Evolutionary conservation across 2,797 vertebrate species (phyloP).

Genomic region (Tachyglossus aculeatus): DNA sequence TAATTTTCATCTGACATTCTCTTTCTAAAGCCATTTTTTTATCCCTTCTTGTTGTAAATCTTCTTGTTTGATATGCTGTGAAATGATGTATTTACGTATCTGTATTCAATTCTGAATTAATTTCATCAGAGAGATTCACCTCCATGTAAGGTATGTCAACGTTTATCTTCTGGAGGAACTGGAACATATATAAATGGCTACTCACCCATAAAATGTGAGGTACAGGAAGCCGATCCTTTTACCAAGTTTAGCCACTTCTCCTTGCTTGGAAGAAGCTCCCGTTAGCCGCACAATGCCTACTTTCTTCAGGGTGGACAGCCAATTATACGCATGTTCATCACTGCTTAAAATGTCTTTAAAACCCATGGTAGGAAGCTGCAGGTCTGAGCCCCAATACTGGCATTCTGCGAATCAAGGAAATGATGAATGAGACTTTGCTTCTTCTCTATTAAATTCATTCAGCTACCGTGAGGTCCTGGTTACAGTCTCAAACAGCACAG

Average conservation of each 20-base stretch:
- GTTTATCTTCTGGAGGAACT: background rate
- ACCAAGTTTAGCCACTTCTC: conserved; percentile 86
- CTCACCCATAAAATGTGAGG: conserved; percentile 94
- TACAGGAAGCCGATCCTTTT: conserved; percentile 90
- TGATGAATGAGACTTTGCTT: rapidly evolving
- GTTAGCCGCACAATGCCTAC: conserved; percentile 87
- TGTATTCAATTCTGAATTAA: background rate
- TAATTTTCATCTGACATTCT: background rate
- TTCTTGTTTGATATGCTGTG: background rate
- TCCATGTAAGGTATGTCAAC: background rate
- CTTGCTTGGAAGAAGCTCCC: conserved; percentile 80
- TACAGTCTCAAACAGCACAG: background rate
- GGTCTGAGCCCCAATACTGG: conserved; percentile 84
- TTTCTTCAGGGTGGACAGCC: conserved; percentile 85
- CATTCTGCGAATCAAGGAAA: conserved; percentile 74
- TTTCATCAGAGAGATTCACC: background rate
- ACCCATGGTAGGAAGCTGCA: conserved; percentile 82
- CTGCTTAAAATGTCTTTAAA: conserved; percentile 84
- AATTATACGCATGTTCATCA: conserved; percentile 83
- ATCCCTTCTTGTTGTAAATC: background rate
- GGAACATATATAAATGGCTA: conserved; percentile 6
- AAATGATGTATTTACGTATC: background rate
- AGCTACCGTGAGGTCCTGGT: background rate
- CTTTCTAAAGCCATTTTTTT: background rate
- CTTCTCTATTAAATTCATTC: background rate